Conservation (phyloP, 2,888 invertebrate genomes). For the Drosophila lutescens region DNA sequence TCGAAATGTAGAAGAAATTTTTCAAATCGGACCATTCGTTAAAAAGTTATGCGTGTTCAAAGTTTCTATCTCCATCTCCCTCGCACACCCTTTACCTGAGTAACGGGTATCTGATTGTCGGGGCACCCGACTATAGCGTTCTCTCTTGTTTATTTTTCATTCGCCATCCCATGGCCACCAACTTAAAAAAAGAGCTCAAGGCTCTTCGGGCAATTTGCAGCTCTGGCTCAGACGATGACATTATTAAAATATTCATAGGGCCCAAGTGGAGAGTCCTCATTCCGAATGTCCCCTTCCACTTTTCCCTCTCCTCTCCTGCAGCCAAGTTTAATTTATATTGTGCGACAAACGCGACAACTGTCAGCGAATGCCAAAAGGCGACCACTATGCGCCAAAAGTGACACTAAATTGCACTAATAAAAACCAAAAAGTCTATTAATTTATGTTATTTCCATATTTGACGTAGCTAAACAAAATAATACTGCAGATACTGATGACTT, state of each 20-base stretch:
- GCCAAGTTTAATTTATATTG: conserved; percentile 74
- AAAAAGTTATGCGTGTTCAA: too few species aligned
- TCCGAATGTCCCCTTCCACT: not conserved
- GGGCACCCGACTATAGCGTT: too few species aligned
- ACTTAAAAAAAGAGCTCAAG: conserved; percentile 55
- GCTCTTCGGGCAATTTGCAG: conserved; percentile 66
- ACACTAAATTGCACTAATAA: conserved; percentile 1
- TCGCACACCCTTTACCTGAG: too few species aligned
- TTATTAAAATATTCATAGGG: conserved; percentile 74
- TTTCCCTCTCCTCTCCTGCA: conserved; percentile 21
- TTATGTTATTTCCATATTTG: not conserved
- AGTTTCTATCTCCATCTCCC: too few species aligned
- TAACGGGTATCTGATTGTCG: too few species aligned
- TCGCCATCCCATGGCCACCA: conserved; percentile 31
- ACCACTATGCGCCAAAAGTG: conserved; percentile 68
- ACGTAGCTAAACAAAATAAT: not conserved
- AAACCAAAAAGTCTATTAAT: not conserved
- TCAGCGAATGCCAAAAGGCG: conserved; percentile 31
- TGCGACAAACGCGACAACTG: conserved; percentile 66
- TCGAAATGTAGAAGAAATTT: too few species aligned
- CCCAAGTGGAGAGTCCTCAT: conserved; percentile 20
- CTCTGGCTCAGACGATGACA: conserved; percentile 46
- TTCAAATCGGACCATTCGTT: too few species aligned
- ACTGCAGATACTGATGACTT: not conserved
- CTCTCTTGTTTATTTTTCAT: conserved; percentile 39